phyloP scores from a whole-genome alignment of 1,140 invertebrate genomes.

The Anoplolepis gracilipes region DNA sequence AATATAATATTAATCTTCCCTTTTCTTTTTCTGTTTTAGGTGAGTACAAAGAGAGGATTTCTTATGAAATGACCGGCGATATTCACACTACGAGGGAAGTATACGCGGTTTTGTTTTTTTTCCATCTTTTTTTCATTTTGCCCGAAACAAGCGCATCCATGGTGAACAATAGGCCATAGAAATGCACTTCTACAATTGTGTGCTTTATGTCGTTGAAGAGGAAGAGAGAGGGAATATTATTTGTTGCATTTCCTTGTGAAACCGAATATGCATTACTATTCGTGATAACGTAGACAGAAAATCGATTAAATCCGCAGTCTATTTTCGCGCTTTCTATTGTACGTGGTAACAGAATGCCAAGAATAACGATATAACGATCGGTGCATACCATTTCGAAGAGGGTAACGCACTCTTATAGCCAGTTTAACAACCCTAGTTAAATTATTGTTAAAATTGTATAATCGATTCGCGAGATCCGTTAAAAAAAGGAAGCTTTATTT shows the following conservation, averaged over 20 bases:
- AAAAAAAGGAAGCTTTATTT: neutral
- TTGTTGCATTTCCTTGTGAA: conserved; percentile 4
- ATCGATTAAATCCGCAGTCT: conserved; percentile 45
- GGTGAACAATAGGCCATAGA: conserved; percentile 33
- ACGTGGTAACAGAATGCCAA: neutral
- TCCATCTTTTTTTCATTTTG: conserved; percentile 23
- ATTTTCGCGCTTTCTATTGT: conserved; percentile 42
- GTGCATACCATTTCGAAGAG: conserved; percentile 36
- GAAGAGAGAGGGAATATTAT: neutral
- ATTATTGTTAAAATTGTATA: neutral
- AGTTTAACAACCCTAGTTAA: neutral
- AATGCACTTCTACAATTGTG: neutral
- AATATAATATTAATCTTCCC: conserved; percentile 8
- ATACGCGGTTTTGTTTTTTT: neutral
- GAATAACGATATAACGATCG: conserved; percentile 39
- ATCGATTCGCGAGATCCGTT: too few relatives aligned
- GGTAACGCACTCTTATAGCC: neutral
- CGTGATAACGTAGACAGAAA: conserved; percentile 39
- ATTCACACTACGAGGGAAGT: conserved; percentile 9
- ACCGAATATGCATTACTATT: neutral
- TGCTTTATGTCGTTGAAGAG: neutral
- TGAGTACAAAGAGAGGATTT: conserved; percentile 54
- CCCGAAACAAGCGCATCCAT: neutral
- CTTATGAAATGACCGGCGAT: neutral
- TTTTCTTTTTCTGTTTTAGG: conserved; percentile 73